Base-by-base conservation (phyloP, 92 coral and sea anemone genomes). In the Micromussa lordhowensis region DNA sequence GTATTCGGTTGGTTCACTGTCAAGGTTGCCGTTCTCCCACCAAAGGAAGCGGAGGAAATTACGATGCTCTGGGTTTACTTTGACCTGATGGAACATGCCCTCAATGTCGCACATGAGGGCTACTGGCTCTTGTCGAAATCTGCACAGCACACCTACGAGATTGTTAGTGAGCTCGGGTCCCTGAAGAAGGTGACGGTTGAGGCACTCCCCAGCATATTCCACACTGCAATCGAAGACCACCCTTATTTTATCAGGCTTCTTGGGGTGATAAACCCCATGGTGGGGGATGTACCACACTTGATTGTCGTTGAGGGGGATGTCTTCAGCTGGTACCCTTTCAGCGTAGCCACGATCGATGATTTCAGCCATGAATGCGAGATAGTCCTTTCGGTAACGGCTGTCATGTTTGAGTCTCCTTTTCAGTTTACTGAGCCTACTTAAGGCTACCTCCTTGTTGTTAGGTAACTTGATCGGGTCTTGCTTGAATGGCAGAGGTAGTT, bases 331-430 rank as follows among this genome's bases (percentile, higher is more conserved):
- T 4, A 75, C 89, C 73, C 83, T 57, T 53, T 85, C 82, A 53
- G 89, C 89, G 34, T 85, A 77, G 29, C 89, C 81, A 22, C 78
- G n/a, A n/a, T n/a, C n/a, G n/a, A n/a, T n/a, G n/a, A n/a, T n/a
- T n/a, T n/a, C n/a, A n/a, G n/a, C n/a, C 88, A 85, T 85, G 55
- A 85, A 48, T 24, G 19, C 32, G 16, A 30, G 73, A 74, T 85
- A 85, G 26, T 86, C 90, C 32, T 32, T 79, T 22, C 73, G 61
- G 49, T 76, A 86, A 16, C 64, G 73, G 58, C 49, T 31, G 11
- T 86, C 90, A 29, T 38, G 35, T 26, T 61, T 3, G 38, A 88
- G 68, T 59, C 59, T 88, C 57, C n/a, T 26, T 36, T 61, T 51
- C n/a, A 88, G 54, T 57, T 30, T 81, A 36, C 54, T 21, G 26